A percentile compares a stretch with the other conserved stretches of the same genome.
phyloP scores from a whole-genome alignment of 2,888 invertebrate species.

The Apotomis capreana region DNA sequence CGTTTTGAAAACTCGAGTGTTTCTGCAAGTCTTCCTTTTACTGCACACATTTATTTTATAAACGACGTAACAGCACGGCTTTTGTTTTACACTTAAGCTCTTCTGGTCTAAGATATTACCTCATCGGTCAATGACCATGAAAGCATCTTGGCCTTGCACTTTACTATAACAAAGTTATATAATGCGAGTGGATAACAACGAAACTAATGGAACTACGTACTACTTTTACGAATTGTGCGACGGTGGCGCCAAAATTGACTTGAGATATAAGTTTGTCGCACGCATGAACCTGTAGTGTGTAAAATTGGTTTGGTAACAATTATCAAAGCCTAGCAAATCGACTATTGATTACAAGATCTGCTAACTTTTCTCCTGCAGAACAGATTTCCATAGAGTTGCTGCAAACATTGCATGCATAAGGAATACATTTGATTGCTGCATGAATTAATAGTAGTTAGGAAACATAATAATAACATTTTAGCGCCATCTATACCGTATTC shows the following conservation, averaged over 20 bases:
- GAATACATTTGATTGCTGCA: too few relatives aligned
- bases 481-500: slow-evolving; percentile 5
- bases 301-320: neutral
- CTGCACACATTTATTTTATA: neutral
- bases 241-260: neutral
- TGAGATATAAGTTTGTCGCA: neutral
- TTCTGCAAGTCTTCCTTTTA: slow-evolving; percentile 7
- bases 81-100: neutral
- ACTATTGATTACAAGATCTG: too few relatives aligned
- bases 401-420: too few relatives aligned
- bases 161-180: neutral
- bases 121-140: slow-evolving; percentile 11
- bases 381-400: too few relatives aligned
- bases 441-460: too few relatives aligned
- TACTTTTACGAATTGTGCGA: neutral
- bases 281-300: neutral
- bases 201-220: neutral
- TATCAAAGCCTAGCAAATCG: too few relatives aligned
- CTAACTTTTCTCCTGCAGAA: too few relatives aligned
- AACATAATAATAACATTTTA: neutral
- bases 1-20: too few relatives aligned
- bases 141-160: slow-evolving; percentile 19
- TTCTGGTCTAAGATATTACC: neutral
- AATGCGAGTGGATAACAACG: neutral
- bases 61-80: neutral